A percentile compares a stretch with the other conserved stretches of the same genome.
Conservation (phyloP, 2,888 invertebrate species). For the Chorisops tibialis region DNA sequence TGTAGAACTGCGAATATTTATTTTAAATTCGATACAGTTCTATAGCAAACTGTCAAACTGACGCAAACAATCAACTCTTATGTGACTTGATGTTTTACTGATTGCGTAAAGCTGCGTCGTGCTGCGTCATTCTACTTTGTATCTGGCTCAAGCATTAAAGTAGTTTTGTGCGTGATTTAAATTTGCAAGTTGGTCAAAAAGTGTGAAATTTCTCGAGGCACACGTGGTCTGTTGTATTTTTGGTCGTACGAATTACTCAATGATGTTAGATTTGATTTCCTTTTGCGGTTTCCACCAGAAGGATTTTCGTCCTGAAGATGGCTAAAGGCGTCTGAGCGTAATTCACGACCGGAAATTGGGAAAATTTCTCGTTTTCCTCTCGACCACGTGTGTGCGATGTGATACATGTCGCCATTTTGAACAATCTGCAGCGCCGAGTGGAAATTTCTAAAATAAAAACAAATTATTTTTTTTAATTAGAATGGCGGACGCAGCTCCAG, state of each 20-base stretch:
- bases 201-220: neutral
- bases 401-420: neutral
- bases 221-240: constrained; percentile 36
- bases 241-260: constrained; percentile 31
- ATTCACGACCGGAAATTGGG: neutral
- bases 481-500: constrained; percentile 99
- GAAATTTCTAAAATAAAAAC: constrained; percentile 4
- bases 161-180: too few species aligned
- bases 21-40: too few species aligned
- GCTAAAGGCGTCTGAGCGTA: constrained; percentile 47
- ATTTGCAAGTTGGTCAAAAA: too few species aligned
- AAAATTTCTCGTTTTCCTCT: constrained; percentile 20
- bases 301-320: constrained; percentile 47
- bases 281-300: constrained; percentile 55
- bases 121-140: too few species aligned
- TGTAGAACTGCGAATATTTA: too few species aligned
- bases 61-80: too few species aligned
- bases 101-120: too few species aligned
- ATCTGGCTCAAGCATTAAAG: too few species aligned
- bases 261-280: constrained; percentile 47
- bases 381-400: constrained; percentile 5
- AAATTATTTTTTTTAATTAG: constrained; percentile 51
- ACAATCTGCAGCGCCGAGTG: too few species aligned
- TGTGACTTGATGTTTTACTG: too few species aligned
- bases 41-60: too few species aligned